Percentiles rank a stretch among this genome's conserved stretches.
These are phyloP conservation scores for Zosterops pallidus DNA, from an alignment of 2,113 vertebrate species.

Conservation along the genomic window DNA sequence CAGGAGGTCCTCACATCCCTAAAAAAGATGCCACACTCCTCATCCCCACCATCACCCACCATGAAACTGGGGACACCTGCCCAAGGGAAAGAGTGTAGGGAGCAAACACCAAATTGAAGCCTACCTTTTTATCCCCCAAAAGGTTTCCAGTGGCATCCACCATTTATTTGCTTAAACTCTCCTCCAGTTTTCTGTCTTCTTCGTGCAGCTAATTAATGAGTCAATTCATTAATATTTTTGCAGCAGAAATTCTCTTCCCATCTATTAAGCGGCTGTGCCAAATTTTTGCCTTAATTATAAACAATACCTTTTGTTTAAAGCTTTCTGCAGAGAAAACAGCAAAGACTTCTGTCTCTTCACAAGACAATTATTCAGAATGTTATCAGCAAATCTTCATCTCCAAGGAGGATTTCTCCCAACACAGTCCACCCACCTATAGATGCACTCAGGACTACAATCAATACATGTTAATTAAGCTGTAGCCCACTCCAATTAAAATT, in stretches of 20 bases:
- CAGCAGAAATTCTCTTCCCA: slow-evolving; percentile 12
- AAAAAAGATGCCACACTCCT: neutral
- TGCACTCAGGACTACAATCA: neutral
- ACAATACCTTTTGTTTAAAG: slow-evolving; percentile 21
- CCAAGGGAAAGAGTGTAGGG: fast-evolving
- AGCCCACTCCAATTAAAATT: slow-evolving; percentile 51
- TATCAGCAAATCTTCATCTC: slow-evolving; percentile 35
- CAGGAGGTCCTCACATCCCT: neutral
- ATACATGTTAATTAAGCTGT: slow-evolving; percentile 50
- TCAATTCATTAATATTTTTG: slow-evolving; percentile 5
- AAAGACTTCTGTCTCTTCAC: neutral
- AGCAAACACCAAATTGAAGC: neutral
- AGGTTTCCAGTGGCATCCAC: neutral
- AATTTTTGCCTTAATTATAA: slow-evolving; percentile 16
- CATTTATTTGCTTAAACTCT: neutral
- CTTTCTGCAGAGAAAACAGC: slow-evolving; percentile 18
- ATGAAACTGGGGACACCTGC: neutral
- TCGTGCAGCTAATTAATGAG: neutral
- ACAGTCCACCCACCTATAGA: slow-evolving; percentile 31
- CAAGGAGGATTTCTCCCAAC: neutral
- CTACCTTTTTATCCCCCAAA: neutral
- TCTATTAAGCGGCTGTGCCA: neutral
- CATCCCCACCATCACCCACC: neutral
- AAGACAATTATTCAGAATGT: neutral
- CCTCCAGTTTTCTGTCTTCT: neutral